These are phyloP conservation scores for Pseudorhombus dupliciocellatus DNA, from an alignment of 2,113 vertebrate genomes.

Conservation along the genomic window DNA sequence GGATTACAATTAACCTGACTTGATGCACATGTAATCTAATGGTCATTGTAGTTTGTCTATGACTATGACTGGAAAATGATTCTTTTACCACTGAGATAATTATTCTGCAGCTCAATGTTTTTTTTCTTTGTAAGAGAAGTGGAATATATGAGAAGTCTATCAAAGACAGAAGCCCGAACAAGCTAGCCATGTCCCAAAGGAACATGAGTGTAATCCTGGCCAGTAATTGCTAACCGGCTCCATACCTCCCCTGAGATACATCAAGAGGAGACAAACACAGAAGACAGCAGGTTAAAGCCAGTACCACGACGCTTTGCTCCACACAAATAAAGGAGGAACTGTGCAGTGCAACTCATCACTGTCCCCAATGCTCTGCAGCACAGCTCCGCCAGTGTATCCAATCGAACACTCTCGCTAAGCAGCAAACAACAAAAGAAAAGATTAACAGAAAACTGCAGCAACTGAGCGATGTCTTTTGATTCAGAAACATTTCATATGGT, in stretches of 20 bases:
- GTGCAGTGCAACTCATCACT: slow-evolving; percentile 65
- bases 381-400: slow-evolving; percentile 34
- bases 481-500: slow-evolving; percentile 21
- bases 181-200: slow-evolving; percentile 28
- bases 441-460: slow-evolving; percentile 36
- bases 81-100: slow-evolving; percentile 1
- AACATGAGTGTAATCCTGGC: slow-evolving; percentile 51
- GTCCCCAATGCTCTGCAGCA: slow-evolving; percentile 62
- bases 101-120: slow-evolving; percentile 11
- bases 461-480: slow-evolving; percentile 26
- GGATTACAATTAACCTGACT: neutral
- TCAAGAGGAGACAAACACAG: slow-evolving; percentile 62
- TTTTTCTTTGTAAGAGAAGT: slow-evolving; percentile 24
- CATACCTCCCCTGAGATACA: slow-evolving; percentile 57
- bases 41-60: slow-evolving; percentile 37
- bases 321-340: slow-evolving; percentile 63
- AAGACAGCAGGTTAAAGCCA: slow-evolving; percentile 63
- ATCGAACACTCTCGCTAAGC: slow-evolving; percentile 35
- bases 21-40: neutral
- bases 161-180: slow-evolving; percentile 25
- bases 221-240: slow-evolving; percentile 67
- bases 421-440: slow-evolving; percentile 40
- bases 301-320: slow-evolving; percentile 37
- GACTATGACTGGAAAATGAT: neutral
- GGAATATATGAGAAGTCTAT: slow-evolving; percentile 29